phyloP scores from a whole-genome alignment of 2,797 vertebrate species.

The Labeo calbasu region DNA sequence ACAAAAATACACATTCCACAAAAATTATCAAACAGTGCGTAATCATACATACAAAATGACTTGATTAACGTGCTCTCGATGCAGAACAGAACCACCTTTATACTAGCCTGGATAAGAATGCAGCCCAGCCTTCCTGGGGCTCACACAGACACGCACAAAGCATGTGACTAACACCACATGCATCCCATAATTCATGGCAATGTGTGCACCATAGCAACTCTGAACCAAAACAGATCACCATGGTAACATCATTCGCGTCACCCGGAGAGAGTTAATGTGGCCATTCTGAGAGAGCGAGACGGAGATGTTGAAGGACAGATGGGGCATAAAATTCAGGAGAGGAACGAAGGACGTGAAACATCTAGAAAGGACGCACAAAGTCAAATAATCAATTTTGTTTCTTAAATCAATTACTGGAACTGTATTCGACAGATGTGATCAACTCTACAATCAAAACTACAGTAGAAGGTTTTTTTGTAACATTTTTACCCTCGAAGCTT shows the following conservation, averaged over 20 bases:
- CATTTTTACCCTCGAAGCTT: slow-evolving; percentile 4
- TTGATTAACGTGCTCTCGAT: background rate
- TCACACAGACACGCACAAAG: slow-evolving; percentile 40
- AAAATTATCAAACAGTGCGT: background rate
- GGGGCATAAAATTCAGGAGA: slow-evolving; percentile 5
- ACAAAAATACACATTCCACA: background rate
- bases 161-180: slow-evolving; percentile 63
- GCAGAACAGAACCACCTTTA: slow-evolving; percentile 53
- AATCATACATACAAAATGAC: background rate
- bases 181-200: slow-evolving; percentile 80
- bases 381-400: slow-evolving; percentile 1
- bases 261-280: slow-evolving; percentile 44
- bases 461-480: slow-evolving; percentile 1
- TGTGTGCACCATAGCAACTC: slow-evolving; percentile 77
- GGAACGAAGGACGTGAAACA: background rate
- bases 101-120: slow-evolving; percentile 61
- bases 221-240: slow-evolving; percentile 74
- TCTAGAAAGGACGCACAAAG: slow-evolving; percentile 1
- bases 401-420: background rate
- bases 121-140: slow-evolving; percentile 54
- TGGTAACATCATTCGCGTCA: slow-evolving; percentile 79
- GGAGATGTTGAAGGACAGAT: slow-evolving; percentile 26
- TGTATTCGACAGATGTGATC: background rate
- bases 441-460: background rate
- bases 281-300: slow-evolving; percentile 10